A percentile compares a stretch with the other conserved stretches of the same genome.
These are phyloP conservation scores for Coelogynopora nodosa DNA, from an alignment of 2,888 invertebrate species.

Conservation along the genomic window DNA sequence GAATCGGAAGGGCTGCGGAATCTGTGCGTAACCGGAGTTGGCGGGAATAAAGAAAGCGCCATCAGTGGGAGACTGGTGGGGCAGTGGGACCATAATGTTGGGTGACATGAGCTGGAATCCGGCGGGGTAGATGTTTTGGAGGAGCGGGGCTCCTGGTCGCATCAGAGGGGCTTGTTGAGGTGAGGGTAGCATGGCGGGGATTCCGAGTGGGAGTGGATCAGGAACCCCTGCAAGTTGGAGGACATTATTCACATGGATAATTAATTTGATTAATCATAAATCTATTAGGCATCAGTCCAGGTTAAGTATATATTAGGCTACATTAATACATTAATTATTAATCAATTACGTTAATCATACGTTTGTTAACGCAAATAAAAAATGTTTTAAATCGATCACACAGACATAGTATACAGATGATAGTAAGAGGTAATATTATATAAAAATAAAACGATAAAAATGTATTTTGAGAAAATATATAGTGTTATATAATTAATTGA, in stretches of 20 bases:
- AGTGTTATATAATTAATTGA: too few species aligned
- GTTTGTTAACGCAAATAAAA: too few species aligned
- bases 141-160: background rate
- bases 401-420: too few species aligned
- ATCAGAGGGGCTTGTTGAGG: background rate
- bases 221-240: background rate
- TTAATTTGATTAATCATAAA: too few species aligned
- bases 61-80: background rate
- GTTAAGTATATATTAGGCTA: too few species aligned
- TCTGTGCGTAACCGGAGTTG: background rate
- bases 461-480: too few species aligned
- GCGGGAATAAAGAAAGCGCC: background rate
- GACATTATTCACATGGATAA: background rate
- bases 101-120: background rate
- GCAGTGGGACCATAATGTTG: background rate
- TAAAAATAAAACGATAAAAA: too few species aligned
- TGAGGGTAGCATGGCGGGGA: background rate
- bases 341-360: too few species aligned
- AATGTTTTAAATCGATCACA: too few species aligned
- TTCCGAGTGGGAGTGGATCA: background rate
- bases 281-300: too few species aligned
- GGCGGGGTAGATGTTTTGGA: background rate
- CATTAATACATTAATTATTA: too few species aligned
- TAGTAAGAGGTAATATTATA: too few species aligned
- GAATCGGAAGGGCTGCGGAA: background rate